Percentiles rank a stretch among this genome's conserved stretches.
Conservation (phyloP, 2,797 vertebrate genomes). For the Denticeps clupeoides region DNA sequence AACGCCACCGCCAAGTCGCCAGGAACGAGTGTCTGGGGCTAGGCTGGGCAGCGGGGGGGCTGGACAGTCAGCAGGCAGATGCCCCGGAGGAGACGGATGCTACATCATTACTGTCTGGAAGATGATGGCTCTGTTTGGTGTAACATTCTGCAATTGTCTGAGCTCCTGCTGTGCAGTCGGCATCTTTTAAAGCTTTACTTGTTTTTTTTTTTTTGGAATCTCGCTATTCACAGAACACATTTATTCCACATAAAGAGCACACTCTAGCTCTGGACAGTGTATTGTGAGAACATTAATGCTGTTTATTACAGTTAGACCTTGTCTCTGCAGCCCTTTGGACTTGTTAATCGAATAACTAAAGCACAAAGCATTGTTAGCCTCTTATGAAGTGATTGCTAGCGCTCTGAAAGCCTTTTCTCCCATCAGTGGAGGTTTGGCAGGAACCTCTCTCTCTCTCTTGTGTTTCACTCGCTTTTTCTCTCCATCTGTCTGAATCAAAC, state of each 20-base stretch:
- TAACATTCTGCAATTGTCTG: no score
- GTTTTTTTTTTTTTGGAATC: no score
- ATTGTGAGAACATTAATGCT: slow-evolving; percentile 18
- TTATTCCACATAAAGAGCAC: not conserved
- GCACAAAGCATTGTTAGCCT: slow-evolving; percentile 35
- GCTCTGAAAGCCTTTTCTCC: slow-evolving; percentile 31
- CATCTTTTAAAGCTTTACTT: no score
- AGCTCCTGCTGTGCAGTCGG: no score
- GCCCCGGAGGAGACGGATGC: no score
- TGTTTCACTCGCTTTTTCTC: not conserved
- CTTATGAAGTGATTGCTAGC: slow-evolving; percentile 32
- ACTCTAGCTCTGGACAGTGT: slow-evolving; percentile 6
- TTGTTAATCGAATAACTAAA: slow-evolving; percentile 20
- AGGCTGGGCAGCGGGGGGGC: slow-evolving; percentile 8
- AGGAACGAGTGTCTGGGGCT: no score
- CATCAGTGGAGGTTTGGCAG: slow-evolving; percentile 31
- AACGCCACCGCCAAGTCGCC: no score
- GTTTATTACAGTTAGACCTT: slow-evolving; percentile 23
- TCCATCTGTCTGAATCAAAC: slow-evolving; percentile 31
- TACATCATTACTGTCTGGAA: no score
- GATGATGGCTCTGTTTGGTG: no score
- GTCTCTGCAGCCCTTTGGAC: slow-evolving; percentile 17
- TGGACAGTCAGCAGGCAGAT: no score
- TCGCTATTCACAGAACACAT: no score
- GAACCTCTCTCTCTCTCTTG: slow-evolving; percentile 7